Conservation (phyloP, 1,140 invertebrate species). For the Rhyacophila brunnea region DNA sequence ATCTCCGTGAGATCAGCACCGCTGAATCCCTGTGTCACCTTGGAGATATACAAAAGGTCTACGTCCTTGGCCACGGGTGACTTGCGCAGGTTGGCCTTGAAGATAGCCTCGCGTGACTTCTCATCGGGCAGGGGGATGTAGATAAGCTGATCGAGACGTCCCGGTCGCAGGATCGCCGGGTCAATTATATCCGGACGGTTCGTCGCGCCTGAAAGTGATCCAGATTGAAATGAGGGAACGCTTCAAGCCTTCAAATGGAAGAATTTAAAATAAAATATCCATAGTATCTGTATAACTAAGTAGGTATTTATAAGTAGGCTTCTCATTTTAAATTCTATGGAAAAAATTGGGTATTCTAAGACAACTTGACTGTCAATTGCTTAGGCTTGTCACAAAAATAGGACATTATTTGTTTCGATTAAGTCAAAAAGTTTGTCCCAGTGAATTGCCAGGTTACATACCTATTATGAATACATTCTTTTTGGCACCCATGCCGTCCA, state of each 20-base stretch:
- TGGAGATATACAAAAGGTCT: constrained; percentile 91
- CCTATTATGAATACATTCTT: constrained; percentile 99
- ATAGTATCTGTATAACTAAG: no score
- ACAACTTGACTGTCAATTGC: neutral
- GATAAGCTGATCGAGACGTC: constrained; percentile 97
- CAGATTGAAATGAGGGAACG: no score
- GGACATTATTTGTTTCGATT: no score
- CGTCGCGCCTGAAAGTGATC: constrained; percentile 50
- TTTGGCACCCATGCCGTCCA: constrained; percentile 99
- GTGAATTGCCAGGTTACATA: no score
- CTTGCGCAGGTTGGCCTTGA: constrained; percentile 94
- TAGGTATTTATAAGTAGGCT: no score
- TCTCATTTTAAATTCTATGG: no score
- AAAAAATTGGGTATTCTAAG: no score
- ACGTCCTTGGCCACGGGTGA: constrained; percentile 96
- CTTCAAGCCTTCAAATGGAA: no score
- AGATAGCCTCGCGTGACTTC: constrained; percentile 93
- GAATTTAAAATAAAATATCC: no score
- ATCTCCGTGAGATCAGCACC: constrained; percentile 99
- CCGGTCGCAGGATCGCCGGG: constrained; percentile 96
- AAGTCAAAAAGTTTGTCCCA: no score
- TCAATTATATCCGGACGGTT: constrained; percentile 92
- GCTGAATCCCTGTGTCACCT: constrained; percentile 84
- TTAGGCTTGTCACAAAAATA: no score
- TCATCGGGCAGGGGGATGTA: constrained; percentile 99